Evolutionary conservation across 2,797 vertebrate species (phyloP).

Genomic region (Myotis pilosus): DNA sequence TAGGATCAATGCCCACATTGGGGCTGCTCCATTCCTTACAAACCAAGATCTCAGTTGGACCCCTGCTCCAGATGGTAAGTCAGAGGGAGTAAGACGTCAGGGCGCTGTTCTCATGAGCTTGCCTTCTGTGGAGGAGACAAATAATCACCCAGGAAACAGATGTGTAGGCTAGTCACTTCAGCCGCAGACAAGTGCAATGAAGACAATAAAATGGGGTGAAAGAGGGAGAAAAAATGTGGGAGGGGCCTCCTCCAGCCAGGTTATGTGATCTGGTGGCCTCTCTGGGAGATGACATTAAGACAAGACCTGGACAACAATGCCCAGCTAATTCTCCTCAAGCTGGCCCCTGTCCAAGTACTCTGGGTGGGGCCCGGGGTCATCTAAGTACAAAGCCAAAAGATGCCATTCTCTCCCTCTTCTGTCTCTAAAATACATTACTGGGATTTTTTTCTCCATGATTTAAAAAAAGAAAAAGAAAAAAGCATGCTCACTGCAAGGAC

Average conservation of each 20-base stretch:
- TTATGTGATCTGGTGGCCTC: not conserved
- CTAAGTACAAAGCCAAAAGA: not conserved
- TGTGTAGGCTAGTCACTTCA: not conserved
- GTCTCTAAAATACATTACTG: not conserved
- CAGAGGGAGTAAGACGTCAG: not conserved
- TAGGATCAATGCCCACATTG: not conserved
- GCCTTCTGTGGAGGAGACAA: not conserved
- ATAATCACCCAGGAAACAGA: not conserved
- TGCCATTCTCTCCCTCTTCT: not conserved
- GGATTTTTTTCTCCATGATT: not conserved
- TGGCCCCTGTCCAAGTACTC: not conserved
- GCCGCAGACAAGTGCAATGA: not conserved
- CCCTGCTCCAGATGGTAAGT: not conserved
- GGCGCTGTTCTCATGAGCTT: not conserved
- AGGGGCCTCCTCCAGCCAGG: not conserved
- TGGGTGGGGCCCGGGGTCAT: not conserved
- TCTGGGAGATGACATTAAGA: not conserved
- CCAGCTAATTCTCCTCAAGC: not conserved
- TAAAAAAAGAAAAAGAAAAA: not conserved
- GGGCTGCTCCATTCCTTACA: not conserved
- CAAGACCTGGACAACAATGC: not conserved
- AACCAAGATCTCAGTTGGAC: not conserved
- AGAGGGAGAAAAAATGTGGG: not conserved
- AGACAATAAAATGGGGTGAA: not conserved
- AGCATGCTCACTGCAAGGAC: conserved; percentile 11